Evolutionary conservation across 2,113 vertebrate genomes (phyloP).

Genomic region (Stomatorhinus ivindoensis): DNA sequence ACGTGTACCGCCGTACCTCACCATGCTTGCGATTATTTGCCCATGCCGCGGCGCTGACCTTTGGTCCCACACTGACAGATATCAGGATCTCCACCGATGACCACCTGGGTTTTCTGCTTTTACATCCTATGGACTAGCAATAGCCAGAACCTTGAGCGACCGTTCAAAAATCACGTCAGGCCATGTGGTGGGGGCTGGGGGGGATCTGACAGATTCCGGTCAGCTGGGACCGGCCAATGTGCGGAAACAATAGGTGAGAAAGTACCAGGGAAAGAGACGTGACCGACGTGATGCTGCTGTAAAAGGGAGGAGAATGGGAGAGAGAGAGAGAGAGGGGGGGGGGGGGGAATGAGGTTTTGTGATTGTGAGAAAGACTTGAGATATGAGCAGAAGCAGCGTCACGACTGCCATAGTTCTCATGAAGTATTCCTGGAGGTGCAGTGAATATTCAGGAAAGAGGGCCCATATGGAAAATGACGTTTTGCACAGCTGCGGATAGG

Average conservation of each 20-base stretch:
- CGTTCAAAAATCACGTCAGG: neutral
- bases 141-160: neutral
- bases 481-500: neutral
- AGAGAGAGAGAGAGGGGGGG: neutral
- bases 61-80: slow-evolving; percentile 49
- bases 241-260: neutral
- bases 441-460: neutral
- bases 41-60: slow-evolving; percentile 51
- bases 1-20: slow-evolving; percentile 40
- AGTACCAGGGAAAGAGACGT: neutral
- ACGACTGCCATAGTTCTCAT: neutral
- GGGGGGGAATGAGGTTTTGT: too few relatives aligned
- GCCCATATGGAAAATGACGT: neutral
- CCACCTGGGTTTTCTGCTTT: neutral
- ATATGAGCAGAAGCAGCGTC: neutral
- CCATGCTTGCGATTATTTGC: slow-evolving; percentile 39
- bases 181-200: neutral
- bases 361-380: neutral
- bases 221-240: neutral
- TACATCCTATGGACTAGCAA: neutral
- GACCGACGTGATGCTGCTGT: neutral
- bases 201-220: neutral
- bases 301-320: neutral
- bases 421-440: slow-evolving; percentile 3
- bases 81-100: neutral